phyloP scores from a whole-genome alignment of 2,797 vertebrate species.

The Gallinago stenura region DNA sequence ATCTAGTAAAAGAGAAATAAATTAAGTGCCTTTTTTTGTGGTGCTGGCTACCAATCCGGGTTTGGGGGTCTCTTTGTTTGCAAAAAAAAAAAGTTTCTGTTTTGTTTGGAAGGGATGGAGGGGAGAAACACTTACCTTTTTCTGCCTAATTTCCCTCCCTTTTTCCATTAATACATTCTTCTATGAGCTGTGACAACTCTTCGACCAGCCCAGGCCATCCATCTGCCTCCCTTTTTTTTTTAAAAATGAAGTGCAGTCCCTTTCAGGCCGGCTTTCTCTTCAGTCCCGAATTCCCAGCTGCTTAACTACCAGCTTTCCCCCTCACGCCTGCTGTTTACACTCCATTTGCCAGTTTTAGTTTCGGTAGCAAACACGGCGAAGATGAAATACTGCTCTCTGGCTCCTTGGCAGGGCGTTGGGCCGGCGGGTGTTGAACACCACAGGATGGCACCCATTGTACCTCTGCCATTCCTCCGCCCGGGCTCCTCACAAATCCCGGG shows the following conservation, averaged over 20 bases:
- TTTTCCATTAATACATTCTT: background rate
- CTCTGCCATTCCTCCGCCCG: constrained; percentile 21
- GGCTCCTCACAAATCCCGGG: constrained; percentile 17
- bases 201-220: background rate
- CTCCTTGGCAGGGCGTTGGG: constrained; percentile 3
- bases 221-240: constrained; percentile 17
- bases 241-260: constrained; percentile 14
- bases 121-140: constrained; percentile 41
- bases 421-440: constrained; percentile 14
- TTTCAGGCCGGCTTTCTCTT: constrained; percentile 38
- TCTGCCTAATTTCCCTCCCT: background rate
- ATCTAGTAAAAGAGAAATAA: constrained; percentile 7
- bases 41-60: background rate
- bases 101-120: background rate
- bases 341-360: constrained; percentile 50
- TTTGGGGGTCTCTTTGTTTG: background rate
- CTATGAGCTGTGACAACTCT: background rate
- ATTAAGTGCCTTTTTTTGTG: background rate
- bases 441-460: constrained; percentile 21
- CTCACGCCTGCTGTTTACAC: constrained; percentile 37
- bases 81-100: background rate
- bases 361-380: background rate
- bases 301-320: constrained; percentile 45
- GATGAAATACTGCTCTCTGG: background rate
- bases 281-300: constrained; percentile 35